Evolutionary conservation across 2,888 invertebrate species (phyloP), one percentile per base, ranked within the genome.

Genomic region (Limenitis arthemis): DNA sequence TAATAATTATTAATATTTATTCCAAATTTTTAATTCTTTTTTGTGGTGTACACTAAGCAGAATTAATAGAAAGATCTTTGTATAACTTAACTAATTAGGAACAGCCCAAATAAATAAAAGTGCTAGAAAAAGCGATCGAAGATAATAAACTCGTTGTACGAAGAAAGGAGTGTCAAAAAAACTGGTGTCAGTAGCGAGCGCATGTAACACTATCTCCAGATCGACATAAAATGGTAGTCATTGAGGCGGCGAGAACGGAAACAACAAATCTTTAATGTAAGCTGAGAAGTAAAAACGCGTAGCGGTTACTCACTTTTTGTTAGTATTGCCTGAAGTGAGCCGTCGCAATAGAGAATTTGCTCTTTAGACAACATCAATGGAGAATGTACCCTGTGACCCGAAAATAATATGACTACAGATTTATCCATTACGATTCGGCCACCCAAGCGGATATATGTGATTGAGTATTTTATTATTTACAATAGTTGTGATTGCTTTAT

Each of bases 141-240:
- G 78, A 83, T 81, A 84, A 78, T 77, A 75, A 78, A 81, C 76
- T 78, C 77, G 77, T 81, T 81, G 82, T 82, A 67, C 67, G 70
- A 72, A 75, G 75, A 77, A 72, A 77, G 75, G 72, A 75, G 79
- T 78, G 79, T 79, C 78, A 83, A 75, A 85, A 85, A 85, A 86
- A 84, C 68, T 78, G 73, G 79, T 74, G 73, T 81, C 82, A 73
- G 85, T 84, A 84, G 85, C 84, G 74, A 66, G 75, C 79, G 78
- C 77, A 75, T 83, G 85, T 79, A 86, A 86, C 79, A 81, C 80
- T 83, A 86, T 85, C 83, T 84, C 65, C 74, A 76, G 79, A 84
- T 85, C 84, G 82, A 82, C 79, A 83, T 74, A 84, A 83, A 85
- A 81, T 84, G 82, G 84, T 82, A 83, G 82, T 75, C 83, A 84